These are phyloP conservation scores for Sebastes hubbsi DNA, from an alignment of 2,797 vertebrate species.

Conservation along the genomic window DNA sequence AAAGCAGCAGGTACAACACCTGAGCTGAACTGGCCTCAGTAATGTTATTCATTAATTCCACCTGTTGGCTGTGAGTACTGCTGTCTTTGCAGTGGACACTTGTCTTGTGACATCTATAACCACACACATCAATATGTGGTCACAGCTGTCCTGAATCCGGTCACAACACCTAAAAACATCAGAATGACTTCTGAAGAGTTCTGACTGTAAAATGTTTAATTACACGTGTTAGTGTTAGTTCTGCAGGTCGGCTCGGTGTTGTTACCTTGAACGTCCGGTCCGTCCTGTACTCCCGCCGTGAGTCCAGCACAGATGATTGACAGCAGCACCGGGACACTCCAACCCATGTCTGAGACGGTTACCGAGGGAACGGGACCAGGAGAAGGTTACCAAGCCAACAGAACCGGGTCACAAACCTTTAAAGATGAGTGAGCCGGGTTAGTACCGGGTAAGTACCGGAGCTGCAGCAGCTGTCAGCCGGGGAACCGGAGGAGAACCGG, in stretches of 20 bases:
- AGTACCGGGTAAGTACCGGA: neutral
- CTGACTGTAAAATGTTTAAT: neutral
- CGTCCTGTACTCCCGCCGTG: conserved; percentile 34
- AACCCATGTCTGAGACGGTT: conserved; percentile 24
- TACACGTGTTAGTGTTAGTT: neutral
- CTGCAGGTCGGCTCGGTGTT: neutral
- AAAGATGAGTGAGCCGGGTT: neutral
- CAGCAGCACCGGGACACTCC: conserved; percentile 50
- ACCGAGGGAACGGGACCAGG: neutral
- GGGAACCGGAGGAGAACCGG: neutral
- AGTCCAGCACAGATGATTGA: conserved; percentile 25
- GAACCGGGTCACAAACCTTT: neutral
- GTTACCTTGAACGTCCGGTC: conserved; percentile 61
- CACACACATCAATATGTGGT: neutral
- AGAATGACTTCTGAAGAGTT: neutral
- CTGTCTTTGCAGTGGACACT: too few species aligned
- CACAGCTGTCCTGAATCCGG: neutral
- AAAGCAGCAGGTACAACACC: too few species aligned
- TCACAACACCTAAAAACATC: neutral
- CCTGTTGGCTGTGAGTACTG: too few species aligned
- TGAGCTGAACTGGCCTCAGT: too few species aligned
- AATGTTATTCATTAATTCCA: too few species aligned
- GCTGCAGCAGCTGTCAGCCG: neutral
- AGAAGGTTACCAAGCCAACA: neutral
- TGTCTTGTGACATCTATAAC: too few species aligned